phyloP scores from a whole-genome alignment of 2,888 invertebrate genomes.

The Epistrophe eligans region DNA sequence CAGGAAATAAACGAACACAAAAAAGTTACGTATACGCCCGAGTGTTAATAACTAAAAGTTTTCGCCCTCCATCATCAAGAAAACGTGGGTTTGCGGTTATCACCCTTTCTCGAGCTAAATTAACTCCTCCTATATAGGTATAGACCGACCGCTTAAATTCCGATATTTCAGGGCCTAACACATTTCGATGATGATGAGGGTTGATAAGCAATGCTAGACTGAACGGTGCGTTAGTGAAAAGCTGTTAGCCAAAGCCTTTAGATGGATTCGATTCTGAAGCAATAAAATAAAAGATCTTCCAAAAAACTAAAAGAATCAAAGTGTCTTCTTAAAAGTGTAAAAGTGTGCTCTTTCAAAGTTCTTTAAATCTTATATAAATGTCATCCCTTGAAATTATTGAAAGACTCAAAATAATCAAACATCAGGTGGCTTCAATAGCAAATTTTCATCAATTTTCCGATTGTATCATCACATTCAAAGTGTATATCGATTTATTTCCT shows the following conservation, averaged over 20 bases:
- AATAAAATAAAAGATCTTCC: neutral
- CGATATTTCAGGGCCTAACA: slow-evolving; percentile 61
- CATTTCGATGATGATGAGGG: slow-evolving; percentile 57
- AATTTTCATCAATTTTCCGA: neutral
- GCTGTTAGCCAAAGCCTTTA: slow-evolving; percentile 62
- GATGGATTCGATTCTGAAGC: slow-evolving; percentile 64
- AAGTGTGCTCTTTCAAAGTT: neutral
- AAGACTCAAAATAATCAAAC: neutral
- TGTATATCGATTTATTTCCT: slow-evolving; percentile 18
- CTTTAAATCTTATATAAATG: neutral
- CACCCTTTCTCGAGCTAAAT: slow-evolving; percentile 31
- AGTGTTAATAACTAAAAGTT: slow-evolving; percentile 58
- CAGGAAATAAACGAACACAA: slow-evolving; percentile 27
- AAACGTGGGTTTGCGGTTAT: slow-evolving; percentile 42
- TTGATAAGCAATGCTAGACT: slow-evolving; percentile 68
- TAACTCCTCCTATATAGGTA: neutral
- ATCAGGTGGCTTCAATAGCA: neutral
- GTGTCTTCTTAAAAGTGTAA: slow-evolving; percentile 1
- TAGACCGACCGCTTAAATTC: slow-evolving; percentile 9
- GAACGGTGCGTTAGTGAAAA: slow-evolving; percentile 68
- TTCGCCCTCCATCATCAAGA: slow-evolving; percentile 45
- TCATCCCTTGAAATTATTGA: neutral
- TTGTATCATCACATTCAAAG: slow-evolving; percentile 9
- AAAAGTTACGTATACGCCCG: slow-evolving; percentile 52
- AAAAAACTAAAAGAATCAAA: neutral